Conservation (phyloP, 2,797 vertebrate genomes). For the Poliocrania exsul region DNA sequence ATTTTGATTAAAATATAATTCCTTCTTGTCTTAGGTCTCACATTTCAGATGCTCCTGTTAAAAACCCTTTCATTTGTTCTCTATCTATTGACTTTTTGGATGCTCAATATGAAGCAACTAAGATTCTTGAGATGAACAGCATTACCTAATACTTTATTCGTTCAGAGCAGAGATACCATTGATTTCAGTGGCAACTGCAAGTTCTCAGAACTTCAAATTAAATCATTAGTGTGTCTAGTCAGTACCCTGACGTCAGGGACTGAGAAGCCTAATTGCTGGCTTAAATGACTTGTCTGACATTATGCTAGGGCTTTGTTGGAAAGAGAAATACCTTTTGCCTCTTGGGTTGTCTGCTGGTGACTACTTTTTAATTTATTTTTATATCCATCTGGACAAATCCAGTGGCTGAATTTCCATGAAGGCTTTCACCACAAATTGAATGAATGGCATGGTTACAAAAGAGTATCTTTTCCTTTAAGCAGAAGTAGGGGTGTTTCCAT, state of each 20-base stretch:
- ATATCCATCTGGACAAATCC: background rate
- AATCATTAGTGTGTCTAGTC: background rate
- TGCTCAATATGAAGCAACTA: background rate
- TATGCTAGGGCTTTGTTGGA: background rate
- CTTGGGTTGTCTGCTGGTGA: background rate
- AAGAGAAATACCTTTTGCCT: background rate
- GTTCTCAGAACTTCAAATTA: background rate
- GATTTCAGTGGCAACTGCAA: background rate
- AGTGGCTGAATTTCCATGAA: background rate
- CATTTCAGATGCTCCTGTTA: background rate
- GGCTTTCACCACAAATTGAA: background rate
- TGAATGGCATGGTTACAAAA: background rate
- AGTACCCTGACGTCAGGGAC: accelerated
- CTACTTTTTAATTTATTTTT: background rate
- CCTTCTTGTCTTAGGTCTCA: accelerated
- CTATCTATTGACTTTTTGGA: background rate
- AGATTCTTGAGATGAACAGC: background rate
- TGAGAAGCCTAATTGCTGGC: accelerated
- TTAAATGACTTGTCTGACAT: background rate
- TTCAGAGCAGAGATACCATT: background rate
- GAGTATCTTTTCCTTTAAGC: background rate
- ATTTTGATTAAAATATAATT: background rate
- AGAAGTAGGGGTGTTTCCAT: background rate
- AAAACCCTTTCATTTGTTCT: background rate
- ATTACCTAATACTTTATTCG: background rate